Conservation (phyloP, 2,888 invertebrate species). For the Acleris holmiana region DNA sequence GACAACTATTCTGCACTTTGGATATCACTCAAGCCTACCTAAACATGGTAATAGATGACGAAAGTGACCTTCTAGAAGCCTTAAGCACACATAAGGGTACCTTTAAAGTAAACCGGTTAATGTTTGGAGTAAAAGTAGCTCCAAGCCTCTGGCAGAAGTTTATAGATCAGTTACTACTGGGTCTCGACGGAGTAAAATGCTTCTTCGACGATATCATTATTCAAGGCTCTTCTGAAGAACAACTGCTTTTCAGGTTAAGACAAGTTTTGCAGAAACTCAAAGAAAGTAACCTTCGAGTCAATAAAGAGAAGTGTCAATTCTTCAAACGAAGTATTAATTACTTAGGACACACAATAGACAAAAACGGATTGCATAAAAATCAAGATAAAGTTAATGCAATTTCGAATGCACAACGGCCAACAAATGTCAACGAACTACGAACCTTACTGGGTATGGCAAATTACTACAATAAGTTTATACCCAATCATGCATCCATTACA, state of each 20-base stretch:
- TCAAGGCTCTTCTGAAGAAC: slow-evolving; percentile 1
- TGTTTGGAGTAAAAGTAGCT: slow-evolving; percentile 10
- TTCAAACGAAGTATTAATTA: background rate
- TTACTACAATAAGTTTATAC: slow-evolving; percentile 31
- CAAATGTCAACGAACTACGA: slow-evolving; percentile 1
- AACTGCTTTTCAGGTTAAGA: background rate
- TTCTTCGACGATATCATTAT: slow-evolving; percentile 15
- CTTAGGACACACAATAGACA: background rate
- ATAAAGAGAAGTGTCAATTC: slow-evolving; percentile 4
- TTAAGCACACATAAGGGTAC: slow-evolving; percentile 13
- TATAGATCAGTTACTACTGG: background rate
- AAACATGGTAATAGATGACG: background rate
- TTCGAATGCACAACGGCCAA: background rate
- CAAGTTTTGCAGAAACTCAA: slow-evolving; percentile 2
- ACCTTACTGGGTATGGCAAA: slow-evolving; percentile 26
- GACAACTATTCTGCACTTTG: slow-evolving; percentile 4
- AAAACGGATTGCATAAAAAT: slow-evolving; percentile 7
- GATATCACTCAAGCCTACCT: slow-evolving; percentile 1
- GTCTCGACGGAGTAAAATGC: slow-evolving; percentile 3
- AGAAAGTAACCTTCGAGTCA: background rate
- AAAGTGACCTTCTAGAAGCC: background rate
- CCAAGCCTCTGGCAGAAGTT: slow-evolving; percentile 2
- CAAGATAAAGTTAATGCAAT: slow-evolving; percentile 20
- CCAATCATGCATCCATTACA: slow-evolving; percentile 4
- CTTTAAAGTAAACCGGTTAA: slow-evolving; percentile 6